Base-by-base conservation (phyloP, 1,140 invertebrate species). In the Lucilia cuprina region DNA sequence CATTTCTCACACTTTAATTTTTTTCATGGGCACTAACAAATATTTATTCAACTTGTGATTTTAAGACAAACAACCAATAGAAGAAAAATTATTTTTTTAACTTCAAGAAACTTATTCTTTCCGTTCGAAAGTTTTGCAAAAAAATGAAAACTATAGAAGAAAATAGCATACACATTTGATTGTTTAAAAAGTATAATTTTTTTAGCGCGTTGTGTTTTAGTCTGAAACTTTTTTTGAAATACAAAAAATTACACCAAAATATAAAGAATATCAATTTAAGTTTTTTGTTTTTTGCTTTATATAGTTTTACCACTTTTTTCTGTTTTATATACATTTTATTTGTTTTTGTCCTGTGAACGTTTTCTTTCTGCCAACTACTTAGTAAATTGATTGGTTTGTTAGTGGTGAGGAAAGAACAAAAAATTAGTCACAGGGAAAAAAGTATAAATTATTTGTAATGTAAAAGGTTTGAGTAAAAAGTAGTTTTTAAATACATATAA, bases 181-280 rank as follows among this genome's bases (percentile, higher is more conserved):
- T 70, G 19, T 70, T 21, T 0, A 4, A 70, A 70, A 21, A 70
- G 7, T 70, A 25, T 25, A n/a, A 70, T 21, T 7, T 21, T 70
- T 21, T 70, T 21, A 19, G 65, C 17, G 17, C 19, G 41, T 70
- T 70, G 8, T 70, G 7, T 70, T 70, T 55, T 70, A 30, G 25
- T 30, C 25, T 30, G 1, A 30, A 17, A 80, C n/a, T 80, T n/a
- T n/a, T n/a, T n/a, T n/a, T 80, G 41, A 21, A 19, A 19, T 49
- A 49, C 50, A 80, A 80, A n/a, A 80, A 80, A 80, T 80, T 47
- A 80, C 77, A 80, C 77, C 77, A 80, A 80, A 78, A 80, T 21
- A 80, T 80, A 80, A 80, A 80, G 77, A 49, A 80, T 49, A 50
- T 80, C 77, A 50, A 80, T 80, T 80, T 80, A 47, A 25, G 77